A percentile compares a stretch with the other conserved stretches of the same genome.
Evolutionary conservation across 2,888 invertebrate species (phyloP).

Genomic region (Drosophila trichaetosa): DNA sequence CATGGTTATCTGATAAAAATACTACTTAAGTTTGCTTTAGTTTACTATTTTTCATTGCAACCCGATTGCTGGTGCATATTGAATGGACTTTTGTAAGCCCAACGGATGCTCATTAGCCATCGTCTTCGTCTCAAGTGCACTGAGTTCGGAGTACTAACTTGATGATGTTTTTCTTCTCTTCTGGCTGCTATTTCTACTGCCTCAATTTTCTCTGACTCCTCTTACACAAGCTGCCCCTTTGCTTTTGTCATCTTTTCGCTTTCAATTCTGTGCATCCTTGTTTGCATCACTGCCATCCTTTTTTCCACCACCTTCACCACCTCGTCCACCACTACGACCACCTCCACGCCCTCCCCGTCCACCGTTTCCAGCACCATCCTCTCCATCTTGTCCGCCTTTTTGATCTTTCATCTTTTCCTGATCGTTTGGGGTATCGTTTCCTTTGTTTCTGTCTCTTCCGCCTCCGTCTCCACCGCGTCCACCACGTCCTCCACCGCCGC

Average conservation of each 20-base stretch:
- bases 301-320: constrained; percentile 10
- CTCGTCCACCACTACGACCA: background rate
- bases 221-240: background rate
- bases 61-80: background rate
- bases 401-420: background rate
- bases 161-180: background rate
- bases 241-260: background rate
- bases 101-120: background rate
- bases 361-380: background rate
- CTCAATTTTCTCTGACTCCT: background rate
- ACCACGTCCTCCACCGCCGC: constrained; percentile 4
- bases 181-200: background rate
- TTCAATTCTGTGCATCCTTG: background rate
- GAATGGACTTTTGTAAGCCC: background rate
- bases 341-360: constrained; percentile 11
- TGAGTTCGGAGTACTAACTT: background rate
- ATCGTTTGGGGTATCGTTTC: constrained; percentile 3
- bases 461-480: constrained; percentile 11
- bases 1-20: background rate
- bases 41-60: background rate
- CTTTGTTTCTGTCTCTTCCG: background rate
- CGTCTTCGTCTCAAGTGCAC: background rate
- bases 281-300: background rate
- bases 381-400: constrained; percentile 9
- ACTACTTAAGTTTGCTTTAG: background rate